Percentiles rank a stretch among this genome's conserved stretches.
Evolutionary conservation across 2,797 vertebrate genomes (phyloP).

Genomic region (Oreonectes daqikongensis): DNA sequence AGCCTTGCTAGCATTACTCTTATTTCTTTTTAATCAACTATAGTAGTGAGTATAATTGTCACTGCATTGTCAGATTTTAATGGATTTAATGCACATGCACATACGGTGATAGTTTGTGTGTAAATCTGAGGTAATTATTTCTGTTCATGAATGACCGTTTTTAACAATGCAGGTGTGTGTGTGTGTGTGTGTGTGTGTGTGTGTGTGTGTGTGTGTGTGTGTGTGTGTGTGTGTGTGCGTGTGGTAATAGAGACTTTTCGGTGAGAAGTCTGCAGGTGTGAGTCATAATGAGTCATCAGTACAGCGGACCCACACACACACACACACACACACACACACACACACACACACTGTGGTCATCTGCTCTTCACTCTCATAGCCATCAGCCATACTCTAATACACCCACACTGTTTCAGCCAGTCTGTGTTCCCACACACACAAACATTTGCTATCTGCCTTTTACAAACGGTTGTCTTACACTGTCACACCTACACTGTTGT

Average conservation of each 20-base stretch:
- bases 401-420: conserved; percentile 42
- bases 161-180: conserved; percentile 11
- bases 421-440: conserved; percentile 18
- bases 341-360: conserved; percentile 31
- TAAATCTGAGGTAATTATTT: neutral
- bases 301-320: conserved; percentile 77
- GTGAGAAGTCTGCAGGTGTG: conserved; percentile 88
- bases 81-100: neutral
- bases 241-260: conserved; percentile 57
- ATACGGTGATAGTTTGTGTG: neutral
- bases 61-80: neutral
- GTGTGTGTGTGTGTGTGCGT: conserved; percentile 32
- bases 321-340: conserved; percentile 64
- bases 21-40: neutral
- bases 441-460: conserved; percentile 18
- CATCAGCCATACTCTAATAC: conserved; percentile 46
- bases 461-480: conserved; percentile 29
- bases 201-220: conserved; percentile 25
- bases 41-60: neutral
- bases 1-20: neutral
- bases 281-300: conserved; percentile 92
- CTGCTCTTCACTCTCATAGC: conserved; percentile 39
- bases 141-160: conserved; percentile 1
- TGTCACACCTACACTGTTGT: conserved; percentile 38
- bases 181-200: conserved; percentile 30